A percentile compares a stretch with the other conserved stretches of the same genome.
These are phyloP conservation scores for Columbina picui DNA, from an alignment of 2,113 vertebrate genomes.

Conservation along the genomic window DNA sequence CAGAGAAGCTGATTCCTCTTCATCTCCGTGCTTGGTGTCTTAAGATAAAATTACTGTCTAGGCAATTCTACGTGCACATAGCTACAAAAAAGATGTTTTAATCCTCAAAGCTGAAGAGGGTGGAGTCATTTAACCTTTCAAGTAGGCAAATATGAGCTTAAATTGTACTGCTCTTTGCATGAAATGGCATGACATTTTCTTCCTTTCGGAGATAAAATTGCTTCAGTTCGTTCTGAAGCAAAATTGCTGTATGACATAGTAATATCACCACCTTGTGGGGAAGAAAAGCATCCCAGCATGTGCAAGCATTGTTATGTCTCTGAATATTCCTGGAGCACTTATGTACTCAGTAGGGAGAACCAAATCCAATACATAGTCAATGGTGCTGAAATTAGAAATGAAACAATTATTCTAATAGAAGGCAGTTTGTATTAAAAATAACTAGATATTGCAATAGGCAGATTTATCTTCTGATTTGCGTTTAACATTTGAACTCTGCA, in stretches of 20 bases:
- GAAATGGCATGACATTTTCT: not conserved
- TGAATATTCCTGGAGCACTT: not conserved
- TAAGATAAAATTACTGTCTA: not conserved
- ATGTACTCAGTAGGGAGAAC: not conserved
- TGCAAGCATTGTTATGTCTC: not conserved
- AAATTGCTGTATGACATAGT: not conserved
- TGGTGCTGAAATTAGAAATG: not conserved
- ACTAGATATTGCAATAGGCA: not conserved
- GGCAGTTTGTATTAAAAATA: not conserved
- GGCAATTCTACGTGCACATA: not conserved
- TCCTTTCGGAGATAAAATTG: not conserved
- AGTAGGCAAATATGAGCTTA: not conserved
- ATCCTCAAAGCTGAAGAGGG: not conserved
- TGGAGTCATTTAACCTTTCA: not conserved
- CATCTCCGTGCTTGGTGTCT: not conserved
- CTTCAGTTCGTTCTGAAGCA: not conserved
- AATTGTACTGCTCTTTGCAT: not conserved
- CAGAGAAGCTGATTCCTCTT: not conserved
- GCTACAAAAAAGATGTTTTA: not conserved
- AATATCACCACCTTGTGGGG: slow-evolving; percentile 65
- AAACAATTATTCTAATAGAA: not conserved
- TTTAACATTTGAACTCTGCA: not conserved
- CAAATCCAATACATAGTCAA: not conserved
- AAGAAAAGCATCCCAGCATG: not conserved
- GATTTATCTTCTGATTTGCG: not conserved